Base-by-base conservation (phyloP, 2,113 vertebrate genomes). In the Eubucco bourcierii region DNA sequence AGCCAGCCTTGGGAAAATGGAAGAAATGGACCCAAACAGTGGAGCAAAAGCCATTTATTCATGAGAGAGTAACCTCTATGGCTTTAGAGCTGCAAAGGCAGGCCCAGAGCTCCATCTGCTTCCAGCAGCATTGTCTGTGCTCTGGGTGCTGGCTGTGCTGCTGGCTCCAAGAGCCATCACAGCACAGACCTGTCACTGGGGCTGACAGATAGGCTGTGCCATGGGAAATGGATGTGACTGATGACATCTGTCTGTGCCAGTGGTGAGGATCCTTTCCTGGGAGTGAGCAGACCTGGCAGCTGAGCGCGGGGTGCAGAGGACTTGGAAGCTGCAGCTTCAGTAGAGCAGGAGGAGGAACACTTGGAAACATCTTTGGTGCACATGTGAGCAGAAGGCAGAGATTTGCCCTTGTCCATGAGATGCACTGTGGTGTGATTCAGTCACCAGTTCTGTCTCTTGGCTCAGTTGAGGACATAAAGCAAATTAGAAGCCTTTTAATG, bases 151-250 rank as follows among this genome's bases (percentile, higher is more conserved):
- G 50, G 16, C 37, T 33, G 68, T 3, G 28, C 64, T 46, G 88
- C 66, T 4, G 68, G 25, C 88, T 84, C 80, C 0, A 0, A 47
- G 76, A 90, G 80, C 64, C 4, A 0, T 91, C 95, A 87, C 6
- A 1, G 53, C 14, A 5, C 27, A 0, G 79, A 80, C 56, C 88
- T 94, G 92, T 91, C 92, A 85, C 64, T 2, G 7, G 18, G 25
- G 64, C 75, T 83, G 95, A 85, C 93, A 94, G 85, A 28, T 39
- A 2, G 80, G 10, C 90, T n/a, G 70, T 67, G 88, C 78, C 44
- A 24, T 0, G 0, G 70, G 71, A 20, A 91, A 28, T 60, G 68
- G 70, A 58, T 89, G 60, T 73, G 93, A 92, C 80, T 46, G 92
- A 9, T 83, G 94, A 72, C 94, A 94, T 78, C 94, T 94, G 90